These are phyloP conservation scores for Gasterosteus aculeatus DNA, from an alignment of 2,113 vertebrate genomes.

Conservation along the genomic window DNA sequence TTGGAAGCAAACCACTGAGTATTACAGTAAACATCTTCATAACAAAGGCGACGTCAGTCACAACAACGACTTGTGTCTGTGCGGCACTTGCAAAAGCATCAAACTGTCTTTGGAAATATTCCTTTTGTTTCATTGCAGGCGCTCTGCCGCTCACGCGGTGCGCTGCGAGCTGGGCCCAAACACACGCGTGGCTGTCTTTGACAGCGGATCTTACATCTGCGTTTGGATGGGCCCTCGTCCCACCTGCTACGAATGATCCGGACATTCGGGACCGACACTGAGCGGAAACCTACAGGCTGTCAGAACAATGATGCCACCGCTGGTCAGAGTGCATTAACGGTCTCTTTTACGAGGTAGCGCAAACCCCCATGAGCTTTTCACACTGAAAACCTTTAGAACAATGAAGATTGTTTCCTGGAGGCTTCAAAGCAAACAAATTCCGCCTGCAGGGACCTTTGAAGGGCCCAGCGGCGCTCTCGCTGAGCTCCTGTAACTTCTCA, in stretches of 20 bases:
- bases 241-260: constrained; percentile 47
- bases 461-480: constrained; percentile 48
- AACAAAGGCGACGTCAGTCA: constrained; percentile 11
- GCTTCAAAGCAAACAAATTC: constrained; percentile 62
- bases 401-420: constrained; percentile 58
- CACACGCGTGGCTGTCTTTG: constrained; percentile 56
- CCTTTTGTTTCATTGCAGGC: constrained; percentile 50
- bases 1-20: neutral
- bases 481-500: constrained; percentile 63
- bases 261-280: neutral
- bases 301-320: constrained; percentile 55
- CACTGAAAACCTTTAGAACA: constrained; percentile 53
- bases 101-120: constrained; percentile 25
- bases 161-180: constrained; percentile 54
- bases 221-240: constrained; percentile 62
- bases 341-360: constrained; percentile 61
- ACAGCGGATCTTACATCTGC: constrained; percentile 59
- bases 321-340: constrained; percentile 68
- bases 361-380: constrained; percentile 46
- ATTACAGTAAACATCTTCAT: neutral
- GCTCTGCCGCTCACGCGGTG: constrained; percentile 8
- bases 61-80: constrained; percentile 4
- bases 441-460: constrained; percentile 57
- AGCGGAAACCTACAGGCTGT: constrained; percentile 47
- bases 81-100: constrained; percentile 17